Conservation (phyloP, 35 echinoderm and acorn worm genomes). For the Lytechinus variegatus region DNA sequence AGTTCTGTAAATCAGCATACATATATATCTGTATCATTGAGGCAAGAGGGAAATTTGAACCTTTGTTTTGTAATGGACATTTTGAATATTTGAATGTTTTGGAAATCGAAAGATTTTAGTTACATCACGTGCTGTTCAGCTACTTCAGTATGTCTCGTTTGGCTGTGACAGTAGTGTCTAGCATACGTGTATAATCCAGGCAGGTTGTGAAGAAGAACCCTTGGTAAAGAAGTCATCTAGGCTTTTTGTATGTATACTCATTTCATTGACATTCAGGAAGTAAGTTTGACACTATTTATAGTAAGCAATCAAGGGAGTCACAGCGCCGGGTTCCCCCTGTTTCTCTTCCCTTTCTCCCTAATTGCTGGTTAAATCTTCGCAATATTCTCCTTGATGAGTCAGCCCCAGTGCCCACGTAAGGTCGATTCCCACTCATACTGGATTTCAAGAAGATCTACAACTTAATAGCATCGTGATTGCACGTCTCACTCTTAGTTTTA, state of each 20-base stretch:
- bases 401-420: background rate
- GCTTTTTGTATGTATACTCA: background rate
- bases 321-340: background rate
- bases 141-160: too few relatives aligned
- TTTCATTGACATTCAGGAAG: conserved; percentile 3
- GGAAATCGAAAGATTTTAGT: too few relatives aligned
- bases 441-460: background rate
- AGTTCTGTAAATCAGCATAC: too few relatives aligned
- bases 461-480: background rate
- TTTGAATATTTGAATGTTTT: too few relatives aligned
- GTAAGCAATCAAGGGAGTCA: background rate
- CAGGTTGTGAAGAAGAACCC: background rate
- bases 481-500: background rate
- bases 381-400: background rate
- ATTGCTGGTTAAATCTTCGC: background rate
- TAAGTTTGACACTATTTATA: background rate
- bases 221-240: background rate
- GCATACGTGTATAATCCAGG: background rate
- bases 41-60: too few relatives aligned
- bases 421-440: background rate
- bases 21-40: too few relatives aligned
- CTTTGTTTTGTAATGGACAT: too few relatives aligned
- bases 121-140: too few relatives aligned
- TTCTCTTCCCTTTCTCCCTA: background rate
- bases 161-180: background rate